Evolutionary conservation across 2,797 vertebrate genomes (phyloP), one percentile per base, ranked within the genome.

Genomic region (Sebastes hopkinsi): DNA sequence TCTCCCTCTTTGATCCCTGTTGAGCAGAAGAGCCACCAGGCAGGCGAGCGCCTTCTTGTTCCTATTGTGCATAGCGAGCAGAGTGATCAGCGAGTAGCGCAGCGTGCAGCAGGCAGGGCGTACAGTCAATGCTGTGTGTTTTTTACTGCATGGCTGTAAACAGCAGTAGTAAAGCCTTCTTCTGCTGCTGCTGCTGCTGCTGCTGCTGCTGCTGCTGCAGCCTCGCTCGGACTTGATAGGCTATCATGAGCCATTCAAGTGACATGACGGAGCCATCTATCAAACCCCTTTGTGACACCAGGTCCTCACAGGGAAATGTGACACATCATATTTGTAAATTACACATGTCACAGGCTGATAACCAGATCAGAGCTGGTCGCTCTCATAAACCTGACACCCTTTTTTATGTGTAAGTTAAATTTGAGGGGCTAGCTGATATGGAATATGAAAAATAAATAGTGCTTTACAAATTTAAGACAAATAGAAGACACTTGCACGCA

Each of bases 81-180:
- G 86, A 86, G 88, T 84, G 89, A 92, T 89, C 82, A 66, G 86
- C 62, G 69, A 90, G 85, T 30, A 91, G 91, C 82, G 77, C 87
- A 88, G 83, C 87, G 65, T 87, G 88, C 87, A 89, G 86, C 88
- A 91, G 42, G 87, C 84, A 76, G 77, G 82, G 70, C 29, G 58
- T 81, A 77, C 79, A 77, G 84, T 67, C 79, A 77, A 83, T 69
- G 25, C 85, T 82, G 76, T 87, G 71, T 82, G 83, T 83, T 80
- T 88, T 87, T 88, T 92, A 89, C 91, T 88, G 89, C 91, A 91
- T 81, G 88, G 85, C 86, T 90, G 89, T 91, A 92, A 92, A 92
- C 89, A 89, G 84, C 85, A 85, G 81, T 82, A 81, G 87, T 90
- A 87, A 91, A 89, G 81, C 77, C 79, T 66, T 38, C 72, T 13